Evolutionary conservation across 2,113 vertebrate species (phyloP).

Genomic region (Cranoglanis bouderius): DNA sequence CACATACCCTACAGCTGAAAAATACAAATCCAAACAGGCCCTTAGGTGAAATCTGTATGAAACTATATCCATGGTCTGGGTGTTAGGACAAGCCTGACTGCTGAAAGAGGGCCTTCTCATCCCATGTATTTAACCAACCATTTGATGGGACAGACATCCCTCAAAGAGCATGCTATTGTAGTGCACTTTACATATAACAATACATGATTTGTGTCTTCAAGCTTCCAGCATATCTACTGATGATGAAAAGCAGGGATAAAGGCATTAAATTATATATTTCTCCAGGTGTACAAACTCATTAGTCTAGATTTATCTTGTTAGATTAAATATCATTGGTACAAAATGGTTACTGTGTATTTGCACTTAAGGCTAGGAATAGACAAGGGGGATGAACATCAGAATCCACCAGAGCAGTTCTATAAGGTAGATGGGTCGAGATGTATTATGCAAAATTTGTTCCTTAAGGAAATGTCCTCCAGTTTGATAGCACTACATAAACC

Average conservation of each 20-base stretch:
- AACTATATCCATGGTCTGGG: constrained; percentile 22
- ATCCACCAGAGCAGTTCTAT: background rate
- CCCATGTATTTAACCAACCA: constrained; percentile 1
- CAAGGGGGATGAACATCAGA: constrained; percentile 20
- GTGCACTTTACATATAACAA: background rate
- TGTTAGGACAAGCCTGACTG: constrained; percentile 2
- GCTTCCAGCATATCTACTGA: background rate
- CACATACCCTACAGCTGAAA: constrained; percentile 54
- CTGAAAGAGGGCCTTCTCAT: constrained; percentile 21
- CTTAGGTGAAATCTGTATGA: constrained; percentile 49
- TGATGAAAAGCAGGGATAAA: background rate
- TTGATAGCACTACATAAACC: constrained; percentile 20
- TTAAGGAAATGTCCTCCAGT: constrained; percentile 21
- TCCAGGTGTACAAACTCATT: constrained; percentile 8
- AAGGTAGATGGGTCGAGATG: constrained; percentile 29
- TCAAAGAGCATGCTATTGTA: constrained; percentile 15
- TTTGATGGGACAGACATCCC: background rate
- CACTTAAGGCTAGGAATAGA: background rate
- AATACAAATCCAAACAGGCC: constrained; percentile 46
- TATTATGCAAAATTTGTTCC: constrained; percentile 52
- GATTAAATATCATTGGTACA: constrained; percentile 22
- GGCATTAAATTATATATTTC: constrained; percentile 31
- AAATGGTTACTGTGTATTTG: constrained; percentile 38
- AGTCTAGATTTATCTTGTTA: constrained; percentile 18
- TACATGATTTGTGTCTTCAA: background rate